Percentiles rank a stretch among this genome's conserved stretches.
phyloP scores from a whole-genome alignment of 2,113 vertebrate genomes.

The Ailurus styani region DNA sequence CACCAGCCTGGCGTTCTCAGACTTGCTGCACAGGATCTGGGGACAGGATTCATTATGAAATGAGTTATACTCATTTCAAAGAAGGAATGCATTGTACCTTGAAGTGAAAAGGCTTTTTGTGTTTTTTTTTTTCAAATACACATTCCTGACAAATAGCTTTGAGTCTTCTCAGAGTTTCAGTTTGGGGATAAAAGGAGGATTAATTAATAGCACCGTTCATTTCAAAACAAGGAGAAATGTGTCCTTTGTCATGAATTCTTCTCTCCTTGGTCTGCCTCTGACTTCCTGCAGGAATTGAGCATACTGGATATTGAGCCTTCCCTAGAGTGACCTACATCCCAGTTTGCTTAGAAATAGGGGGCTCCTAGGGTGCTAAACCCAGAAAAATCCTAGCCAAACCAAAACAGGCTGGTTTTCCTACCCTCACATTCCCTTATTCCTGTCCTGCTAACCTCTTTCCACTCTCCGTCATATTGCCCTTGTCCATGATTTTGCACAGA shows the following conservation, averaged over 20 bases:
- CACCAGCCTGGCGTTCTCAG: conserved; percentile 66
- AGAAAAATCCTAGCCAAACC: neutral
- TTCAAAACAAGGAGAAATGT: neutral
- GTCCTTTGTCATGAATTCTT: neutral
- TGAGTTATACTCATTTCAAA: neutral
- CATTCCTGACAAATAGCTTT: neutral
- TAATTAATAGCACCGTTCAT: neutral
- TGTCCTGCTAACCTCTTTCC: neutral
- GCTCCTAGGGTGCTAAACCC: neutral
- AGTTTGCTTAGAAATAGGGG: neutral
- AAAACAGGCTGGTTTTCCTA: neutral
- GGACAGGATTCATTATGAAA: neutral
- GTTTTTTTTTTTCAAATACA: neutral
- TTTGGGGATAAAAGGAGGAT: neutral
- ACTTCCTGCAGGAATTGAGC: neutral
- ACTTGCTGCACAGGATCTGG: conserved; percentile 66
- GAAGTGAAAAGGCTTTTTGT: neutral
- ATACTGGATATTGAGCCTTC: neutral
- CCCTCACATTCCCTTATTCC: neutral
- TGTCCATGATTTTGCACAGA: neutral
- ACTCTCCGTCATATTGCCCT: neutral
- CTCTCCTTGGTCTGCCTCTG: neutral
- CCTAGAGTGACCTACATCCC: neutral
- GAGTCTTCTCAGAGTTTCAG: neutral
- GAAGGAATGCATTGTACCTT: neutral